phyloP scores from a whole-genome alignment of 2,888 invertebrate species.

The Eupsilia transversa region DNA sequence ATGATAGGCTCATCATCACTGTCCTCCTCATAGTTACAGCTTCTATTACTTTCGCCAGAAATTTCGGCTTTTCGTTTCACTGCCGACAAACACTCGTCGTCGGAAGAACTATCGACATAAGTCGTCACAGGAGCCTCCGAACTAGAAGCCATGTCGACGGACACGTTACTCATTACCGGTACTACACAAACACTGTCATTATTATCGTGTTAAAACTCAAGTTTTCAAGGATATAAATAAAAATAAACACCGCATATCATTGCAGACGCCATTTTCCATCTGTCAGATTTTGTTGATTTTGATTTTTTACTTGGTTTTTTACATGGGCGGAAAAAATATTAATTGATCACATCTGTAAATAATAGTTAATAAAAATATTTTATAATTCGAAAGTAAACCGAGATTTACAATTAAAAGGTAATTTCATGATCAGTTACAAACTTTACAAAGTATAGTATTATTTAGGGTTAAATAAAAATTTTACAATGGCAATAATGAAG shows the following conservation, averaged over 20 bases:
- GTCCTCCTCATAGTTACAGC: conserved; percentile 51
- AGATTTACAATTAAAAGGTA: neutral
- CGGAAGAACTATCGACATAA: conserved; percentile 68
- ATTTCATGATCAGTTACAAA: neutral
- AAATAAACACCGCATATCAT: conserved; percentile 67
- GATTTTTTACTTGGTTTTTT: conserved; percentile 25
- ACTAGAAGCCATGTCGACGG: conserved; percentile 61
- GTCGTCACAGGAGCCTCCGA: conserved; percentile 56
- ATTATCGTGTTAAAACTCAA: conserved; percentile 49
- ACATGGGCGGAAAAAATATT: neutral
- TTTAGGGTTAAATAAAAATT: conserved; percentile 40
- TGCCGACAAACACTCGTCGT: conserved; percentile 69
- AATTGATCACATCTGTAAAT: neutral
- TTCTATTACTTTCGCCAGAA: conserved; percentile 44
- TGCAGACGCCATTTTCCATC: conserved; percentile 67
- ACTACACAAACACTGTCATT: conserved; percentile 53
- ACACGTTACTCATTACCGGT: conserved; percentile 35
- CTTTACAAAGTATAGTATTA: neutral
- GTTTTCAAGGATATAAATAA: conserved; percentile 63
- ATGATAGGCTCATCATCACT: conserved; percentile 68
- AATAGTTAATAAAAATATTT: neutral
- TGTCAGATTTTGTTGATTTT: conserved; percentile 62
- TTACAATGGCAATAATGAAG: conserved; percentile 74
- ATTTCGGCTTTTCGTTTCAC: conserved; percentile 68
- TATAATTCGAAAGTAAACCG: neutral